Evolutionary conservation across 2,113 vertebrate species (phyloP).

Genomic region (Notothenia coriiceps): DNA sequence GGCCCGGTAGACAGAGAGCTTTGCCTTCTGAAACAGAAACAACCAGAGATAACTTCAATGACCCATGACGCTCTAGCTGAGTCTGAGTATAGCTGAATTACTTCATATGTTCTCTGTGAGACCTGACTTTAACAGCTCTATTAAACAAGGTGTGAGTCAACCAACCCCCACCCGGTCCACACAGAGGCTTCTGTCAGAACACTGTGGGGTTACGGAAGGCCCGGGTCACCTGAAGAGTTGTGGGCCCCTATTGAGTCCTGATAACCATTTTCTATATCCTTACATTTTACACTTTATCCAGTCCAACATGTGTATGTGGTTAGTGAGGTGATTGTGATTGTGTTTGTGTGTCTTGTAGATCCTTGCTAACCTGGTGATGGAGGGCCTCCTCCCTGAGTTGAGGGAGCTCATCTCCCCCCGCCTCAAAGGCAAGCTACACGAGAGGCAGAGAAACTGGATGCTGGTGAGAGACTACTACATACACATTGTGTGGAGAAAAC

Average conservation of each 20-base stretch:
- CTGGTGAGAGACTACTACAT: conserved; percentile 82
- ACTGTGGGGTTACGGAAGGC: no score
- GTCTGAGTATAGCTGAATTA: conserved; percentile 1
- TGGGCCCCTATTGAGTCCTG: no score
- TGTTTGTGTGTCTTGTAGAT: conserved; percentile 80
- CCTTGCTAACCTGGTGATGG: conserved; percentile 96
- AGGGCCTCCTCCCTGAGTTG: conserved; percentile 90
- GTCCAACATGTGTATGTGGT: neutral
- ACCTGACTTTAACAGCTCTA: neutral
- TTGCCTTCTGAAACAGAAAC: no score
- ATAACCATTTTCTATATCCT: no score
- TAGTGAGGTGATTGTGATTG: neutral
- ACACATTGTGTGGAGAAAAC: neutral
- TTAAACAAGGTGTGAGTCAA: conserved; percentile 24
- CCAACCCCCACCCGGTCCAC: neutral
- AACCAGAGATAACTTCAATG: neutral
- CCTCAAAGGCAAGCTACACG: conserved; percentile 92
- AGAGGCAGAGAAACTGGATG: conserved; percentile 92
- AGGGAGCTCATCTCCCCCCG: conserved; percentile 87
- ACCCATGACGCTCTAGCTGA: neutral
- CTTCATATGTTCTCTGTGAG: conserved; percentile 36
- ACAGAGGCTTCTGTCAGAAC: no score
- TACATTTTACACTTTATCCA: neutral
- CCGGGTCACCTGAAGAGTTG: no score
- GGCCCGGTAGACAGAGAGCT: no score